Evolutionary conservation across 2,888 invertebrate genomes (phyloP).

Genomic region (Orchesellides sinensis): DNA sequence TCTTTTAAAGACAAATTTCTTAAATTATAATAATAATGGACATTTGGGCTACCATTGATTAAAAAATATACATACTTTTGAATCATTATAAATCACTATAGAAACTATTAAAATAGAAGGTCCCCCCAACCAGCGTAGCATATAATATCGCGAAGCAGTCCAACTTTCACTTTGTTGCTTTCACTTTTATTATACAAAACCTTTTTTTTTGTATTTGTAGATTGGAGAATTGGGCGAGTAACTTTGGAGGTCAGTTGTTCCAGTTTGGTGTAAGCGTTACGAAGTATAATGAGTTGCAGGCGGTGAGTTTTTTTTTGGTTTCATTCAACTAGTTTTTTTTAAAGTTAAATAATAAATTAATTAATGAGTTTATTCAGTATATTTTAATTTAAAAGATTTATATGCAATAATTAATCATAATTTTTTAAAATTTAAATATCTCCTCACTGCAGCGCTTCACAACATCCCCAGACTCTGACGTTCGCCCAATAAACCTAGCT

Average conservation of each 20-base stretch:
- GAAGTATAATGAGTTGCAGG: conserved; percentile 86
- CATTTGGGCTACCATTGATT: no score
- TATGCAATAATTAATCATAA: background rate
- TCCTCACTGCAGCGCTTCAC: conserved; percentile 83
- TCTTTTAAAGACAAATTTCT: no score
- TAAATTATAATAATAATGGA: no score
- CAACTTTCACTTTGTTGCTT: no score
- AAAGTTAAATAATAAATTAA: no score
- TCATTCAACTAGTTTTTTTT: no score
- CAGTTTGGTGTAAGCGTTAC: conserved; percentile 87
- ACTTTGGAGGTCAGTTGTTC: conserved; percentile 88
- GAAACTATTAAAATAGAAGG: no score
- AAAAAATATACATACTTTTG: no score
- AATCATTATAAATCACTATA: no score
- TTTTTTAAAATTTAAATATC: background rate
- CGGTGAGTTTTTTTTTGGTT: conserved; percentile 80
- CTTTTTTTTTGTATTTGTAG: conserved; percentile 78
- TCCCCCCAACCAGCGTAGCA: no score
- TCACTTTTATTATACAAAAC: background rate
- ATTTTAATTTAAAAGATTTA: background rate
- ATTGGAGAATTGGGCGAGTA: conserved; percentile 87
- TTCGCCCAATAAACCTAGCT: conserved; percentile 87
- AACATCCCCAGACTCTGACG: conserved; percentile 81
- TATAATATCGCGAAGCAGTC: background rate
- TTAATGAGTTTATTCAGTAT: background rate